Percentiles rank a stretch among this genome's conserved stretches.
phyloP scores from a whole-genome alignment of 2,888 invertebrate species.

The Agonum fuliginosum region DNA sequence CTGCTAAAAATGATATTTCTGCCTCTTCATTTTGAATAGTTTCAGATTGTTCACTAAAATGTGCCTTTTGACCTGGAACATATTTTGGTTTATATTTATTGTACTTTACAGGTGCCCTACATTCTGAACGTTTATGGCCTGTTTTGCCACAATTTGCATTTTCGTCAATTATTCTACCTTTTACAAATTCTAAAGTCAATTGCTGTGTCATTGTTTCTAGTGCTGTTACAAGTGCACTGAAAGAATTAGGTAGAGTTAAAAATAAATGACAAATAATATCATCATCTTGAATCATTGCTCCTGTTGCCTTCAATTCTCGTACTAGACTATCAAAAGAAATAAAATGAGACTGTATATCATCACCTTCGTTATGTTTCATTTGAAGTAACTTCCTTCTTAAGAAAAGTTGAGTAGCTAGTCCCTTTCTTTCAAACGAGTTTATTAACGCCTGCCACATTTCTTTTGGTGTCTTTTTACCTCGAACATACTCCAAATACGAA shows the following conservation, averaged over 20 bases:
- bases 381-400: not conserved
- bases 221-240: not conserved
- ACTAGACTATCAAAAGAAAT: not conserved
- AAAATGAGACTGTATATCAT: not conserved
- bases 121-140: too few relatives aligned
- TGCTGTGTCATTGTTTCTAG: not conserved
- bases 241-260: not conserved
- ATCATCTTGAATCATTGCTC: slow-evolving; percentile 63
- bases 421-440: not conserved
- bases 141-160: too few relatives aligned
- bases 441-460: not conserved
- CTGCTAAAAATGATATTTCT: too few relatives aligned
- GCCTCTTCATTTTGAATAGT: too few relatives aligned
- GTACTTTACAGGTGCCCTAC: too few relatives aligned
- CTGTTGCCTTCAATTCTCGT: slow-evolving; percentile 62
- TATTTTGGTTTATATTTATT: too few relatives aligned
- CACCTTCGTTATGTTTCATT: not conserved
- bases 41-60: too few relatives aligned
- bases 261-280: slow-evolving; percentile 51
- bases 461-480: not conserved
- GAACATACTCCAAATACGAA: not conserved
- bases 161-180: too few relatives aligned
- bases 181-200: not conserved
- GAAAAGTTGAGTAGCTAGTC: not conserved
- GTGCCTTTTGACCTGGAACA: too few relatives aligned